These are phyloP conservation scores for Neodon shergylaensis DNA, from an alignment of 2,113 vertebrate species.

Conservation along the genomic window DNA sequence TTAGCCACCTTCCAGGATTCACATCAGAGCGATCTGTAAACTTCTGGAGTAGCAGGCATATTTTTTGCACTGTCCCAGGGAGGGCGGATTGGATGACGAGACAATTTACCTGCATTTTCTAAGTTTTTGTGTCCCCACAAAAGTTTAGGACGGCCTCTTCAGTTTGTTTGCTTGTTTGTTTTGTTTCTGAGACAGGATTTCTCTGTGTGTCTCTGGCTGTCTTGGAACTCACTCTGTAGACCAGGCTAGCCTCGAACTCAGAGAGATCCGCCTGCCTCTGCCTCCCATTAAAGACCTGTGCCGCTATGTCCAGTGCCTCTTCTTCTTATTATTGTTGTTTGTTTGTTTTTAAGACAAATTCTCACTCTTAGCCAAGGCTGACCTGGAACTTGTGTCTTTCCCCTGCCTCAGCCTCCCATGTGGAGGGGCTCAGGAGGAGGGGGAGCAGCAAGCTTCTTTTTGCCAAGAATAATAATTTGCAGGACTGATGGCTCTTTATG, in stretches of 20 bases:
- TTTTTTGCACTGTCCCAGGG: not conserved
- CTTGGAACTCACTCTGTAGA: not conserved
- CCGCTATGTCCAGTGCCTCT: not conserved
- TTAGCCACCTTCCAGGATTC: not conserved
- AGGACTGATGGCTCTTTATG: not conserved
- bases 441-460: not conserved
- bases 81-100: not conserved
- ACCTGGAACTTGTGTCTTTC: not conserved
- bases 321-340: not conserved
- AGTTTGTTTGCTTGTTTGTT: not conserved
- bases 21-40: not conserved
- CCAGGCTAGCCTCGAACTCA: not conserved
- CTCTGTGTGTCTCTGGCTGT: not conserved
- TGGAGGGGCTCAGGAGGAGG: not conserved
- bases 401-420: not conserved
- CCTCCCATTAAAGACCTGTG: not conserved
- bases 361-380: not conserved
- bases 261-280: not conserved
- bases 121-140: not conserved
- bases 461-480: not conserved
- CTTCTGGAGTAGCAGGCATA: not conserved
- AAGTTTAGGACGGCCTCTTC: not conserved
- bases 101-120: not conserved
- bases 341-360: not conserved
- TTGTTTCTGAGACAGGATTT: not conserved